These are phyloP conservation scores for Himalopsyche phryganea DNA, from an alignment of 1,140 invertebrate species.

Conservation along the genomic window DNA sequence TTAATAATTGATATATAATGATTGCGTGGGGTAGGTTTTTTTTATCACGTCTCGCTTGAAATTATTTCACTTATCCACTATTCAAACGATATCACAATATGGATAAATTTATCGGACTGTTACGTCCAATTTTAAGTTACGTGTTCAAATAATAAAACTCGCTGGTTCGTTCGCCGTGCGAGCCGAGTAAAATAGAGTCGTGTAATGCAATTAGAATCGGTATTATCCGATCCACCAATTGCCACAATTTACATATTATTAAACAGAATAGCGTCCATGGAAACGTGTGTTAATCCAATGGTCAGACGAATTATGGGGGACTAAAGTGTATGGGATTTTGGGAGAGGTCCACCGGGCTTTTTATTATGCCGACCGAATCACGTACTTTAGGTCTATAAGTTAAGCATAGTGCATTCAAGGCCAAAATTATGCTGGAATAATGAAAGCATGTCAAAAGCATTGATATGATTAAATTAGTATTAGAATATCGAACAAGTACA, in stretches of 20 bases:
- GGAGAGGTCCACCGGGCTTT: too few species aligned
- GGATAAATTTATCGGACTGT: not conserved
- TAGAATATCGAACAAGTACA: too few species aligned
- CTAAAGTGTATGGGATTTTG: slow-evolving; percentile 5
- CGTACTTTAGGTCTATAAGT: too few species aligned
- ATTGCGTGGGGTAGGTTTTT: too few species aligned
- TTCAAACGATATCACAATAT: not conserved
- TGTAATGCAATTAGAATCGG: slow-evolving; percentile 34
- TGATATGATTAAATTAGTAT: too few species aligned
- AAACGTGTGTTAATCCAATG: slow-evolving; percentile 27
- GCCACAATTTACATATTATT: slow-evolving; percentile 35
- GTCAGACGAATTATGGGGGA: slow-evolving; percentile 17
- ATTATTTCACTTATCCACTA: not conserved
- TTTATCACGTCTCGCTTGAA: too few species aligned
- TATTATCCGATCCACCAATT: slow-evolving; percentile 34
- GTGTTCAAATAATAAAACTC: slow-evolving; percentile 23
- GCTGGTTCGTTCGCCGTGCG: not conserved
- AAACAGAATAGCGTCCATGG: slow-evolving; percentile 25
- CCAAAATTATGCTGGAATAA: too few species aligned
- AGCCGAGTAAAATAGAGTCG: slow-evolving; percentile 25
- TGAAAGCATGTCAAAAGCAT: too few species aligned
- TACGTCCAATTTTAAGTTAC: slow-evolving; percentile 2
- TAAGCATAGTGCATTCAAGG: too few species aligned
- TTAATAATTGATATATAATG: too few species aligned
- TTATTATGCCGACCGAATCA: too few species aligned